A percentile compares a stretch with the other conserved stretches of the same genome.
phyloP scores from a whole-genome alignment of 2,797 vertebrate genomes.

The Aulostomus chinensis region DNA sequence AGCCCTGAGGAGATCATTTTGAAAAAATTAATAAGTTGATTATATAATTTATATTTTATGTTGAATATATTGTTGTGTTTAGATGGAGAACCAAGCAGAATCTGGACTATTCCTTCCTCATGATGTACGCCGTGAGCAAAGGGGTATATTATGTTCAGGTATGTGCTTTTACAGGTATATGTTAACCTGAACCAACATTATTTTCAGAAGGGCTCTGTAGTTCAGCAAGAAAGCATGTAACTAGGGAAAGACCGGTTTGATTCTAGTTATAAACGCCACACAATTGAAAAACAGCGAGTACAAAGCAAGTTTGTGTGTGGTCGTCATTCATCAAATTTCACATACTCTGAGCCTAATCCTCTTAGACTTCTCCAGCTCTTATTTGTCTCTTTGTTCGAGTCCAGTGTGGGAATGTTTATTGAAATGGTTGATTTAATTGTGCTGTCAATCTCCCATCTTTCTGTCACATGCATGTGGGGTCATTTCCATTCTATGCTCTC shows the following conservation, averaged over 20 bases:
- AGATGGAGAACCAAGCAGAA: slow-evolving; percentile 99
- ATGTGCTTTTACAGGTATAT: no score
- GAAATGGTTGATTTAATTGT: not conserved
- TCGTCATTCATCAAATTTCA: slow-evolving; percentile 18
- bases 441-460: slow-evolving; percentile 34
- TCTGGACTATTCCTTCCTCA: slow-evolving; percentile 98
- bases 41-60: no score
- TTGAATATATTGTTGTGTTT: slow-evolving; percentile 65
- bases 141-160: slow-evolving; percentile 98
- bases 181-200: no score
- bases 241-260: no score
- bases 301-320: slow-evolving; percentile 10
- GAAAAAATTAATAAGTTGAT: not conserved
- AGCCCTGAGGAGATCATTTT: not conserved
- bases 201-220: no score
- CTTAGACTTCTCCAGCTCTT: slow-evolving; percentile 14
- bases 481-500: slow-evolving; percentile 48
- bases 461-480: slow-evolving; percentile 24
- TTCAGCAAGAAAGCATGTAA: no score
- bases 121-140: slow-evolving; percentile 98
- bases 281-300: slow-evolving; percentile 6
- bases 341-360: slow-evolving; percentile 35
- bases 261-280: no score
- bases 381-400: slow-evolving; percentile 23
- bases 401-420: no score